Evolutionary conservation across 2,888 invertebrate species (phyloP), one percentile per base, ranked within the genome.

Genomic region (Teinopalpus imperialis): DNA sequence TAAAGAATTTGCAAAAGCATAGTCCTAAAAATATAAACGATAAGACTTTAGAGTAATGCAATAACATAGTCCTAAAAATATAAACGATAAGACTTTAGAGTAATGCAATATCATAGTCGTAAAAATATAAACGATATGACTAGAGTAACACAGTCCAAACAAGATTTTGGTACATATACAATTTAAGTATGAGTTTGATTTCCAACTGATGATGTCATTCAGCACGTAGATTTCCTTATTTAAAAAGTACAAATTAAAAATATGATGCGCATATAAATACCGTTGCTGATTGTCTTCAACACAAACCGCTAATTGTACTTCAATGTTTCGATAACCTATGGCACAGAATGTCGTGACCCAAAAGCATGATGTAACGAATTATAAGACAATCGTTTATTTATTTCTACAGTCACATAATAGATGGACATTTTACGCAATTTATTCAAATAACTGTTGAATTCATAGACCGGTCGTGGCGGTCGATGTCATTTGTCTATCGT

Each of bases 241-340:
- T 10, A 10, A 21, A 34, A 20, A 20, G 4, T 18, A 10, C 32
- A 32, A 20, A 32, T 10, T 8, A 31, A 3, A 31, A 31, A 26
- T n/a, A 21, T 27, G 5, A 34, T 20, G 4, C 31, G 21, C 9
- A 31, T 18, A 40, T 21, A 8, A 40, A 30, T 14, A 30, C 12
- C 8, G 21, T 31, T 13, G 24, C 31, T 4, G 41, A 41, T 31
- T 41, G 23, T 31, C 10, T 23, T 5, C 30, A 40, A 31, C 18
- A 42, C 34, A 23, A 43, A 43, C 35, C 36, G 36, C 35, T 24
- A 36, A 18, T 30, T 20, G 36, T 36, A 35, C 14, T 43, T 43
- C 36, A 36, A 39, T 39, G 32, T 24, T 9, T 27, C 14, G 46
- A 46, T 46, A 46, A 34, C 46, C 41, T 46, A 13, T 18, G 24